phyloP scores from a whole-genome alignment of 2,888 invertebrate genomes.

The Mesochorus sp. region DNA sequence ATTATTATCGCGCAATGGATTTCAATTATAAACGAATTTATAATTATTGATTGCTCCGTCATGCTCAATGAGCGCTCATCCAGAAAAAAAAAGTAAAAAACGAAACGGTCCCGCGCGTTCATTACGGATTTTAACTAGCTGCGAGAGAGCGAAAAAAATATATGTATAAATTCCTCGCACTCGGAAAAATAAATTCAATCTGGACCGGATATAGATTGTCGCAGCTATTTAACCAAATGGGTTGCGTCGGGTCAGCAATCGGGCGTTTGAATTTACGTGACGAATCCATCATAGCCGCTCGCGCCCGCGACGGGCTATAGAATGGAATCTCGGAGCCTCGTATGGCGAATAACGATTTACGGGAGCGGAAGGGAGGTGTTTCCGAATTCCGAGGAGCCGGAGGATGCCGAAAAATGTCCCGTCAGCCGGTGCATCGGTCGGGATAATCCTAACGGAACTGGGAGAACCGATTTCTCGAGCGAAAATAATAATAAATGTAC shows the following conservation, averaged over 20 bases:
- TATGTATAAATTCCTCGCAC: too few species aligned
- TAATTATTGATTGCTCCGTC: background rate
- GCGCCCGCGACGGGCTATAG: slow-evolving; percentile 66
- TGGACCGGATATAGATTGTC: slow-evolving; percentile 46
- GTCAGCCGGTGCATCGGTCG: slow-evolving; percentile 57
- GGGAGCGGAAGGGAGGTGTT: slow-evolving; percentile 55
- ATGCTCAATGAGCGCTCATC: background rate
- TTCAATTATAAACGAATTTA: too few species aligned
- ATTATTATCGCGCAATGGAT: too few species aligned
- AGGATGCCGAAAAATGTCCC: slow-evolving; percentile 57
- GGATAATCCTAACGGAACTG: slow-evolving; percentile 66
- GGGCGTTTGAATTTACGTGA: slow-evolving; percentile 65
- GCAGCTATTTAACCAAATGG: slow-evolving; percentile 53
- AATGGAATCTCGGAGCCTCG: slow-evolving; percentile 68
- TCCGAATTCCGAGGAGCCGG: slow-evolving; percentile 25
- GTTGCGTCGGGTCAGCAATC: slow-evolving; percentile 36
- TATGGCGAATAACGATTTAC: slow-evolving; percentile 56
- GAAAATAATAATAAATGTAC: slow-evolving; percentile 17
- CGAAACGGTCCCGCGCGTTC: background rate
- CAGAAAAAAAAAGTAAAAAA: background rate
- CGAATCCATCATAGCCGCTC: slow-evolving; percentile 69
- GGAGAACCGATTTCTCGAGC: slow-evolving; percentile 58
- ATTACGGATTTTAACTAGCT: background rate
- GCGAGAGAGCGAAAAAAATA: slow-evolving; percentile 1
- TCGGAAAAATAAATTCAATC: slow-evolving; percentile 12